These are phyloP conservation scores for Zootermopsis nevadensis DNA, from an alignment of 2,888 invertebrate species.

Conservation along the genomic window DNA sequence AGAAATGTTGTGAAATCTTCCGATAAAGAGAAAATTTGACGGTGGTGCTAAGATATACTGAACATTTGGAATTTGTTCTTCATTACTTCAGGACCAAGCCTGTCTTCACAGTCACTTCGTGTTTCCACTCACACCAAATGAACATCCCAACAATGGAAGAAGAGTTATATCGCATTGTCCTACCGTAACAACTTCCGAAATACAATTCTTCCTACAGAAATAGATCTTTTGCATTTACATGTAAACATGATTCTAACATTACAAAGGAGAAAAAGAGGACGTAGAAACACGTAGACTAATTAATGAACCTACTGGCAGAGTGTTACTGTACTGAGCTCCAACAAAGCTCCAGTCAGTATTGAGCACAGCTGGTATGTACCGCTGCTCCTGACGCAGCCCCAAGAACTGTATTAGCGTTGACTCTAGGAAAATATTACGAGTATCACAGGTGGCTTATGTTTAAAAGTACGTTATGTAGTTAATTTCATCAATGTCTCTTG, in stretches of 20 bases:
- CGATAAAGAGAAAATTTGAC: too few relatives aligned
- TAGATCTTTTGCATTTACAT: not conserved
- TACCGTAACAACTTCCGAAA: not conserved
- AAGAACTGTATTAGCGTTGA: not conserved
- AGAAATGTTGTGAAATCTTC: too few relatives aligned
- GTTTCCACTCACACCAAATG: too few relatives aligned
- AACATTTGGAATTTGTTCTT: too few relatives aligned
- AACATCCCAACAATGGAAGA: too few relatives aligned
- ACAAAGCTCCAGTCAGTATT: not conserved
- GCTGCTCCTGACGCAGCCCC: not conserved
- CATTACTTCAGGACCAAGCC: too few relatives aligned
- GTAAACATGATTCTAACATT: not conserved
- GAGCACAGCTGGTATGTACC: not conserved
- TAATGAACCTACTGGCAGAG: not conserved
- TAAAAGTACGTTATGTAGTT: not conserved
- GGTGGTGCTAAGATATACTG: too few relatives aligned
- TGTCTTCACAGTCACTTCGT: too few relatives aligned
- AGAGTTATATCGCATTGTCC: not conserved
- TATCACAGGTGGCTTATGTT: slow-evolving; percentile 30
- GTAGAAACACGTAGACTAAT: not conserved
- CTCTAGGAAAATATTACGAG: not conserved
- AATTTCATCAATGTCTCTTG: not conserved
- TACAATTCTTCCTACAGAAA: not conserved
- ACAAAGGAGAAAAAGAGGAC: slow-evolving; percentile 10
- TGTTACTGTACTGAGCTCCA: not conserved